Conservation (phyloP, 2,888 invertebrate species). For the Oligia fasciuncula region DNA sequence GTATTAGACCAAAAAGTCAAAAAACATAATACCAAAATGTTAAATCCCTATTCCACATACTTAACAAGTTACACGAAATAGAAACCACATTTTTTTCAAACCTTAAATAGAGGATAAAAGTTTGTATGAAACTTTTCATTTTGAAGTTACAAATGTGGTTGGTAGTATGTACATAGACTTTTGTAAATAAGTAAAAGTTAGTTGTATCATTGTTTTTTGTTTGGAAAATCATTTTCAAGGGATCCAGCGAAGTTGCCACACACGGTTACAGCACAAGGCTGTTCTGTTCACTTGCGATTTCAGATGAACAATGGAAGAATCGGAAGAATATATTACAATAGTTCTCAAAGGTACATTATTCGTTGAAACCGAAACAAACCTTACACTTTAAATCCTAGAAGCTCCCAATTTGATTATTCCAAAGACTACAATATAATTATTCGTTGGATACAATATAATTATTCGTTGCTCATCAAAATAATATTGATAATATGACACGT, state of each 20-base stretch:
- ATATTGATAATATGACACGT: slow-evolving; percentile 7
- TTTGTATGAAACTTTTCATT: not conserved
- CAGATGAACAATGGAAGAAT: not conserved
- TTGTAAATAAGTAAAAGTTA: not conserved
- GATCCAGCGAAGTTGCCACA: not conserved
- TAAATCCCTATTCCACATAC: too few relatives aligned
- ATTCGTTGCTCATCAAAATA: not conserved
- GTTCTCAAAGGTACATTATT: not conserved
- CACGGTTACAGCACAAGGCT: too few relatives aligned
- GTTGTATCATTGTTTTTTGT: not conserved
- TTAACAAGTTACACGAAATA: too few relatives aligned
- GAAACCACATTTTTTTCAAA: too few relatives aligned
- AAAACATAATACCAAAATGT: too few relatives aligned
- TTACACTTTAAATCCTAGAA: slow-evolving; percentile 12
- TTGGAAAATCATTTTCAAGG: not conserved
- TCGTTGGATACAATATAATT: not conserved
- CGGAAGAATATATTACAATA: not conserved
- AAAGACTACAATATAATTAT: not conserved
- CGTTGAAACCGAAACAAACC: not conserved
- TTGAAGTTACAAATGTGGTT: not conserved
- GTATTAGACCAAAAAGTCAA: too few relatives aligned
- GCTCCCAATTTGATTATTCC: not conserved
- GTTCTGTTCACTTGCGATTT: not conserved
- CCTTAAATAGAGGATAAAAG: not conserved
- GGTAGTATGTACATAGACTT: not conserved